Base-by-base conservation (phyloP, 1,140 invertebrate genomes). In the Drosophila bocqueti region DNA sequence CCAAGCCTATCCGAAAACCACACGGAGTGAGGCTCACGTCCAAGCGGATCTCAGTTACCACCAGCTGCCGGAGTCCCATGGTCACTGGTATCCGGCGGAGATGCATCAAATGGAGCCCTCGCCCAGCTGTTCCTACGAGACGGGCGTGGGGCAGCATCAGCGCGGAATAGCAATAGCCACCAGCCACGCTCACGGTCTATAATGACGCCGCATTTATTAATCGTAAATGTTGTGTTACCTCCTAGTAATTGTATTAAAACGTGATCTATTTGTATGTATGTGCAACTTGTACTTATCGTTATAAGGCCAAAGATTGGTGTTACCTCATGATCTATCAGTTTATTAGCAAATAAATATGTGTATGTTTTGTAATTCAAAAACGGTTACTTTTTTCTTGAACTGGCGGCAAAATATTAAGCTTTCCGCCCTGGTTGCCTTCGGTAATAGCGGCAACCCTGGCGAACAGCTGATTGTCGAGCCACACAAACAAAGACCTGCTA, bases 271-370 rank as follows among this genome's bases (percentile, higher is more conserved):
- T 82, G 34, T 82, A 74, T 40, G 57, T 78, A 69, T 69, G 46
- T 67, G 54, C 42, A 66, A 52, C 36, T 60, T 47, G 47, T 72
- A 63, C 43, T 45, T 61, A 55, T 66, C 46, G 68, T 61, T 54
- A 82, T 69, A 80, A 86, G 79, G 58, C 84, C 84, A 87, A 87
- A 89, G 84, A 90, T 72, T 87, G 78, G 64, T 59, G 46, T 57
- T 81, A 71, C 52, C 21, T 86, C 52, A 68, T 67, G 50, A 72
- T 74, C 18, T 31, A 29, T 71, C 50, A 59, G 26, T 74, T 50
- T 31, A 49, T 40, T 63, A 79, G 63, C 21, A 43, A 85, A 78
- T 85, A 85, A 11, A 85, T 11, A 31, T 61, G 10, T 62, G n/a
- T 47, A 31, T 67, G n/a, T 76, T 58, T 46, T 68, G 45, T n/a